These are phyloP conservation scores for Lota lota DNA, from an alignment of 2,113 vertebrate genomes.

Conservation along the genomic window DNA sequence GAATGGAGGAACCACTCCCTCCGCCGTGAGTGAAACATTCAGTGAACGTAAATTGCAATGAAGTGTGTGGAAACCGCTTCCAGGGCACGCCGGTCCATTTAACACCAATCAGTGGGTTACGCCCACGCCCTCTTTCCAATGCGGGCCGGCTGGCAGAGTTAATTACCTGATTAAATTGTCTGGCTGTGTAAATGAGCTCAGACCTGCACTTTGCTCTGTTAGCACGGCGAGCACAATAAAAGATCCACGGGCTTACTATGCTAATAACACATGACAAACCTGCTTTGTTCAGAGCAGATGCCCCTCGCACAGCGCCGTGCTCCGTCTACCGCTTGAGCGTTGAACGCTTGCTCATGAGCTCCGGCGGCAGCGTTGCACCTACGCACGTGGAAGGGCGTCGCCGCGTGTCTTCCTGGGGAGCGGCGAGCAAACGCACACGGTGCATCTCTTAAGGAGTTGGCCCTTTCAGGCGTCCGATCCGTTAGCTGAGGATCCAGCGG, in stretches of 20 bases:
- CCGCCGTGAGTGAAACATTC: constrained; percentile 28
- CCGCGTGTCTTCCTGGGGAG: constrained; percentile 1
- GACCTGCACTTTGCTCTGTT: not conserved
- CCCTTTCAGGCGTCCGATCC: constrained; percentile 21
- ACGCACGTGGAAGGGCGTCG: too few relatives aligned
- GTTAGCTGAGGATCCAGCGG: constrained; percentile 23
- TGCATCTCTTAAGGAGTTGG: constrained; percentile 6
- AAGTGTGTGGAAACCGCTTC: constrained; percentile 21
- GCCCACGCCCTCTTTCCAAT: constrained; percentile 8
- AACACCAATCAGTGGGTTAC: constrained; percentile 18
- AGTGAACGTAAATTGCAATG: constrained; percentile 22
- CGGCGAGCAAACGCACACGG: constrained; percentile 3
- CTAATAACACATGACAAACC: constrained; percentile 14
- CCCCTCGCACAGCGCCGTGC: constrained; percentile 38
- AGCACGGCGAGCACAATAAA: constrained; percentile 11
- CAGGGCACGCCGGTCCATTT: constrained; percentile 18
- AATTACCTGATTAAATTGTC: constrained; percentile 32
- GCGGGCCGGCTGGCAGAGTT: constrained; percentile 11
- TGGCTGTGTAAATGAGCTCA: constrained; percentile 18
- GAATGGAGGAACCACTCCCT: constrained; percentile 35
- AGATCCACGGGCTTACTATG: not conserved
- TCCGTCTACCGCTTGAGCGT: constrained; percentile 21
- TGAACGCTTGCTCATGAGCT: constrained; percentile 6
- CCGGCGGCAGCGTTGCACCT: not conserved
- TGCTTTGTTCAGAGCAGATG: constrained; percentile 30